Conservation (phyloP, 2,113 vertebrate genomes). For the Grammatotria lemairii region DNA sequence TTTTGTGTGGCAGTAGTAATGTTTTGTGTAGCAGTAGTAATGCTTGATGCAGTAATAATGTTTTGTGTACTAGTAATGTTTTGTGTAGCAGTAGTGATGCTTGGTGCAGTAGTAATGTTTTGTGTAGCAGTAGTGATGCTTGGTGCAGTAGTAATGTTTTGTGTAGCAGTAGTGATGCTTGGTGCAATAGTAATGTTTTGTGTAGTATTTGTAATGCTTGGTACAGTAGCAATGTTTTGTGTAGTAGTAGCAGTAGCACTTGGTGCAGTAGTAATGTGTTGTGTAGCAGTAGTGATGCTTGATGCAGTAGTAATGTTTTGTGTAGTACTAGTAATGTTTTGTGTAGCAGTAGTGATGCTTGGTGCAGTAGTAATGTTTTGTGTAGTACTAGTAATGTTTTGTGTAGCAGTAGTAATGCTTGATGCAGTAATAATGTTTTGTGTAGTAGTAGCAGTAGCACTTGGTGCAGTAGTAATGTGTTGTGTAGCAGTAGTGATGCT, state of each 20-base stretch:
- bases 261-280: rapidly evolving
- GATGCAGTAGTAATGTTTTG: rapidly evolving
- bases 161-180: rapidly evolving
- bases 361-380: rapidly evolving
- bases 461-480: rapidly evolving
- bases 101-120: rapidly evolving
- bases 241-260: rapidly evolving
- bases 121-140: background rate
- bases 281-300: rapidly evolving
- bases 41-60: background rate
- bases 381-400: rapidly evolving
- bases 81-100: rapidly evolving
- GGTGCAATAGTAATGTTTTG: background rate
- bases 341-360: rapidly evolving
- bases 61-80: background rate
- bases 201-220: rapidly evolving
- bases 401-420: background rate
- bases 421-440: rapidly evolving
- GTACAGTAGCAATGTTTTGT: background rate
- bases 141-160: background rate
- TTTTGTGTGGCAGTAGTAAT: rapidly evolving
- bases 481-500: background rate
- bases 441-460: rapidly evolving
- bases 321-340: background rate
- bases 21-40: too few species aligned